Percentiles rank a stretch among this genome's conserved stretches.
Conservation (phyloP, 2,113 vertebrate species). For the Calonectris borealis region DNA sequence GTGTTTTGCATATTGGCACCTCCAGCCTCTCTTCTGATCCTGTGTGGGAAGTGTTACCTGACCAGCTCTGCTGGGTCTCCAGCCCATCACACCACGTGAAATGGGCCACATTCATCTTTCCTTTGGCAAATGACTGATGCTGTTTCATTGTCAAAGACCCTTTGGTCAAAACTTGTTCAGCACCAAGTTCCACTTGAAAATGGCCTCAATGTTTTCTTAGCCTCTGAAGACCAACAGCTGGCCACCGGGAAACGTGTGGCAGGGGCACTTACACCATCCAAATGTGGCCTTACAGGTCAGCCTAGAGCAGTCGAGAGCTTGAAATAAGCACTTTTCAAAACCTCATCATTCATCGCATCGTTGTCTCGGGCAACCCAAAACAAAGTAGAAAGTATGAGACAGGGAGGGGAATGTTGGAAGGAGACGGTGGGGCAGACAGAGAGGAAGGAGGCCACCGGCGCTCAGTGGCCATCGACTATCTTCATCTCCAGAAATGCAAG, state of each 20-base stretch:
- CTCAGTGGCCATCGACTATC: background rate
- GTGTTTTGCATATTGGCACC: rapidly evolving
- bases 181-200: background rate
- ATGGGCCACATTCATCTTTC: background rate
- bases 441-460: rapidly evolving
- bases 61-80: background rate
- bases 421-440: background rate
- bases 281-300: background rate
- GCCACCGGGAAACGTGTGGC: rapidly evolving
- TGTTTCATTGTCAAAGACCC: background rate
- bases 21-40: background rate
- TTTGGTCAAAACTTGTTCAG: background rate
- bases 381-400: background rate
- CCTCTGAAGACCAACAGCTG: background rate
- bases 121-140: background rate
- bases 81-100: background rate
- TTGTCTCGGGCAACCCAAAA: background rate
- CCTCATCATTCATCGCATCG: rapidly evolving
- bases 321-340: background rate
- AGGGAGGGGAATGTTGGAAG: rapidly evolving
- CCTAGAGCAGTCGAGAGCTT: background rate
- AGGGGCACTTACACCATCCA: background rate
- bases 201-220: background rate
- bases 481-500: background rate
- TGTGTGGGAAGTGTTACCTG: background rate